Evolutionary conservation across 2,113 vertebrate genomes (phyloP).

Genomic region (Sterna hirundo): DNA sequence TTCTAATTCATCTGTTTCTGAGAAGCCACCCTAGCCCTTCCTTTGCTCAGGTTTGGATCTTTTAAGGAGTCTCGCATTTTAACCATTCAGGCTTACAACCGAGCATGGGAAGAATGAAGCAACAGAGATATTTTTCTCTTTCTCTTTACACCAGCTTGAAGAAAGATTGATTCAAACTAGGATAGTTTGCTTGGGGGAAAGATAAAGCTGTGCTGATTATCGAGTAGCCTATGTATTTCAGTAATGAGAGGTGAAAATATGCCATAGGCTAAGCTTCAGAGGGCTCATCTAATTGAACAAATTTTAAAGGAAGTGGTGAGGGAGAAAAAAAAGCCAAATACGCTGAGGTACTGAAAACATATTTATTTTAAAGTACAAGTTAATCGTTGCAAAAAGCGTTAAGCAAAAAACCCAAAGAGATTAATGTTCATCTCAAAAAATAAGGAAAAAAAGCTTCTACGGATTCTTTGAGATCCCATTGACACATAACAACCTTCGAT

Average conservation of each 20-base stretch:
- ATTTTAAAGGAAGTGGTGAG: conserved; percentile 25
- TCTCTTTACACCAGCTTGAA: not conserved
- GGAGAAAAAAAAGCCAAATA: not conserved
- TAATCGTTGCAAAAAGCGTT: not conserved
- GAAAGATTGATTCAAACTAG: not conserved
- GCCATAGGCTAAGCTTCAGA: not conserved
- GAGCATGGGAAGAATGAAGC: not conserved
- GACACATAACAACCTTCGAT: accelerated
- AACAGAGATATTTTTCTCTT: not conserved
- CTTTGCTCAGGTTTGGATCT: conserved; percentile 40
- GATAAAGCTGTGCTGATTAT: not conserved
- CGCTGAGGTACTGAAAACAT: not conserved
- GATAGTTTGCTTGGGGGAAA: not conserved
- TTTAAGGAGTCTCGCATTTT: not conserved
- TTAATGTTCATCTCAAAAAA: not conserved
- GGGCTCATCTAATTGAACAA: not conserved
- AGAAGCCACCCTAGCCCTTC: conserved; percentile 49
- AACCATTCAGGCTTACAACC: not conserved
- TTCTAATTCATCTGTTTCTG: conserved; percentile 55
- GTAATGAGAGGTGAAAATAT: not conserved
- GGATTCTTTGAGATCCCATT: not conserved
- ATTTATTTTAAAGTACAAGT: not conserved
- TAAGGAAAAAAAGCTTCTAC: not conserved
- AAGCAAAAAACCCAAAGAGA: not conserved
- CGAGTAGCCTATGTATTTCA: not conserved